Base-by-base conservation (phyloP, 2,888 invertebrate genomes). In the Drosophila koepferae region DNA sequence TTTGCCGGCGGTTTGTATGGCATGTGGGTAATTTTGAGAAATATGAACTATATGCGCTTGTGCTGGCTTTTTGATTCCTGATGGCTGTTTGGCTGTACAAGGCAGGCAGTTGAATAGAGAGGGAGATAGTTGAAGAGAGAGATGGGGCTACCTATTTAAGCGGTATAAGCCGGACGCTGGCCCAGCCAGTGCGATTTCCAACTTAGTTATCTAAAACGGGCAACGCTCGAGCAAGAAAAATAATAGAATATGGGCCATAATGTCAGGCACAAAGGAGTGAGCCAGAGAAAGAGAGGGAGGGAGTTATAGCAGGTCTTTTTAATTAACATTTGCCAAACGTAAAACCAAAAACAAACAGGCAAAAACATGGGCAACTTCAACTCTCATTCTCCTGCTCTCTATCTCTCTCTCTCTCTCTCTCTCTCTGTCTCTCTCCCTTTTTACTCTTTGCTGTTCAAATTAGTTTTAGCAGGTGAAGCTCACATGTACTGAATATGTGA, bases 281-380 rank as follows among this genome's bases (percentile, higher is more conserved):
- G 23, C 20, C 28, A 23, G 6, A 40, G 54, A 10, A n/a, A n/a
- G 54, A n/a, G 16, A 9, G 16, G 6, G 58, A 46, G 28, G 28
- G 38, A 20, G 43, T 23, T 1, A 58, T n/a, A 55, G 54, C 72
- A 64, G 59, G 68, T 53, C 70, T 65, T 86, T 84, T 86, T 81
- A 84, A 84, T 84, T 86, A 84, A 81, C 83, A 86, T 79, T 81
- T 83, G 77, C 61, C 60, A 65, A 70, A 80, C 72, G 64, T 74
- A 70, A 77, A 70, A 55, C 46, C 44, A 63, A 62, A 63, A 62
- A 49, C 44, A 63, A 62, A 49, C 44, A 67, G 64, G 62, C 63
- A 64, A 36, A 36, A 59, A 48, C 23, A 56, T 48, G 48, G 20
- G 41, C 46, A 59, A 43, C 56, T 28, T 28, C 6, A 6, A 6